These are phyloP conservation scores for Allacma fusca DNA, from an alignment of 2,888 invertebrate genomes.

Conservation along the genomic window DNA sequence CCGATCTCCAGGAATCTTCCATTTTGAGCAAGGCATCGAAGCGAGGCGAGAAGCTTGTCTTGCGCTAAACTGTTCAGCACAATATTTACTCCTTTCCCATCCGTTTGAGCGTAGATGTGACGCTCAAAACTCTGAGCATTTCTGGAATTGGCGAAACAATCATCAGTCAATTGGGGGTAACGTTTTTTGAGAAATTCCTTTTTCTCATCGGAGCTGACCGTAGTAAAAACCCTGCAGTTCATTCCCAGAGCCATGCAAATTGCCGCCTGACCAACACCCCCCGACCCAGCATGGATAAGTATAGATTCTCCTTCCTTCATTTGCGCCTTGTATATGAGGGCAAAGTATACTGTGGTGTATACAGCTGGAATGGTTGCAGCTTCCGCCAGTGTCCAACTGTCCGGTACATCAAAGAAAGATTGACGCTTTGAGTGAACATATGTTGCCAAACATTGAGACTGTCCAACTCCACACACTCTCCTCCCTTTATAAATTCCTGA, in stretches of 20 bases:
- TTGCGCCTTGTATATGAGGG: constrained; percentile 69
- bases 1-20: constrained; percentile 86
- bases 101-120: constrained; percentile 66
- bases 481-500: constrained; percentile 65
- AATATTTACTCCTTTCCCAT: constrained; percentile 69
- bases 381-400: constrained; percentile 71
- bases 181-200: constrained; percentile 83
- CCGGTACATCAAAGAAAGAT: constrained; percentile 69
- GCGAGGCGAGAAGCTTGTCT: constrained; percentile 69
- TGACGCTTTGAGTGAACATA: constrained; percentile 66
- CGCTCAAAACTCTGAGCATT: constrained; percentile 67
- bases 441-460: constrained; percentile 68
- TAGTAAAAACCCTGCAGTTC: constrained; percentile 75
- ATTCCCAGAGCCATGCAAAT: constrained; percentile 74
- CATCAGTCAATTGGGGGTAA: constrained; percentile 75
- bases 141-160: constrained; percentile 78
- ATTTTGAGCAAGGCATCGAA: constrained; percentile 68
- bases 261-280: constrained; percentile 82
- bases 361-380: constrained; percentile 74
- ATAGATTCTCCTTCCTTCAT: constrained; percentile 66
- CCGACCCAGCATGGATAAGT: constrained; percentile 72
- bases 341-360: constrained; percentile 72
- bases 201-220: constrained; percentile 79
- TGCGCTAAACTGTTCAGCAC: constrained; percentile 70
- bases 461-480: constrained; percentile 66